Conservation (phyloP, 2,888 invertebrate species). For the Mythimna vitellina region DNA sequence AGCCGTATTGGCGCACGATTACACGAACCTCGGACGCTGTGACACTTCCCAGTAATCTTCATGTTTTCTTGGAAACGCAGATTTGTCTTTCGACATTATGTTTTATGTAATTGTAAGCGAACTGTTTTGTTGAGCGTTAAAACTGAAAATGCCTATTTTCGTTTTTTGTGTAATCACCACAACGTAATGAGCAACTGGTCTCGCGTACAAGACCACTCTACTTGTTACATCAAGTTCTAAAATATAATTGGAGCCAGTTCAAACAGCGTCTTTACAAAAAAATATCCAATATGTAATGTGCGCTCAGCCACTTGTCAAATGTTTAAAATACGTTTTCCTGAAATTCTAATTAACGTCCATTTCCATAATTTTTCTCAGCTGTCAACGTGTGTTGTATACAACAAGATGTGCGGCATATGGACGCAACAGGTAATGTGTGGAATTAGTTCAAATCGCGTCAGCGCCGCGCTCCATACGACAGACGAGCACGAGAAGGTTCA, state of each 20-base stretch:
- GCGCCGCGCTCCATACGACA: background rate
- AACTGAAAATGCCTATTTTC: background rate
- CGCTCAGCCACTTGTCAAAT: constrained; percentile 28
- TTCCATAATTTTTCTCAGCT: constrained; percentile 30
- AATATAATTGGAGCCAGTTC: constrained; percentile 47
- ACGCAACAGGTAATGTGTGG: constrained; percentile 1
- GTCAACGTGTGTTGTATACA: constrained; percentile 14
- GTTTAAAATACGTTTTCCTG: constrained; percentile 39
- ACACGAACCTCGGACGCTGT: background rate
- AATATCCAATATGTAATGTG: constrained; percentile 19
- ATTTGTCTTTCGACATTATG: background rate
- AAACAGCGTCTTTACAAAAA: constrained; percentile 38
- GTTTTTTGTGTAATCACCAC: background rate
- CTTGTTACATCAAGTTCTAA: constrained; percentile 33
- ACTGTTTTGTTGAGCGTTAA: background rate
- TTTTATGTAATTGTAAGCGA: constrained; percentile 1
- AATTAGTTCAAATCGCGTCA: constrained; percentile 31
- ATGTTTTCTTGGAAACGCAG: background rate
- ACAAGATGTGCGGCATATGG: background rate
- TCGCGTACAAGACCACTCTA: background rate
- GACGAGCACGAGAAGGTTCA: background rate
- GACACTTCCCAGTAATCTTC: background rate
- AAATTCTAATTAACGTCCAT: constrained; percentile 46
- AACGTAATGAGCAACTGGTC: background rate
- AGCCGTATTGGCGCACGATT: background rate